A percentile compares a stretch with the other conserved stretches of the same genome.
These are phyloP conservation scores for Equus przewalskii DNA, from an alignment of 2,113 vertebrate species.

Conservation along the genomic window DNA sequence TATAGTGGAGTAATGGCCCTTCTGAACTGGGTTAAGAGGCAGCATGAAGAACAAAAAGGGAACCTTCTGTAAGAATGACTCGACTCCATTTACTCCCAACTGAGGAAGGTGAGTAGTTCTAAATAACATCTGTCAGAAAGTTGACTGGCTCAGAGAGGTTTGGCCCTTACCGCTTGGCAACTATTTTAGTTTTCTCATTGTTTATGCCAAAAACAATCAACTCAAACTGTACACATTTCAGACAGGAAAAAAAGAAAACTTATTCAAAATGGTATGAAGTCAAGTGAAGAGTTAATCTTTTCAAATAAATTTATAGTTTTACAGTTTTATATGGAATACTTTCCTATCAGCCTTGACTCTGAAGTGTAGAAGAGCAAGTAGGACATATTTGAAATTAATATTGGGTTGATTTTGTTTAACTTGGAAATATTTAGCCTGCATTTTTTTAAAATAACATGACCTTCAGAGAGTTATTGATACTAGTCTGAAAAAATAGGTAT, in stretches of 20 bases:
- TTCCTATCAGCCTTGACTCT: neutral
- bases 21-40: conserved; percentile 43
- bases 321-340: neutral
- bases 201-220: conserved; percentile 58
- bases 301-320: neutral
- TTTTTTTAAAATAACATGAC: neutral
- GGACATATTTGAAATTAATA: conserved; percentile 16
- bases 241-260: neutral
- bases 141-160: neutral
- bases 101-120: conserved; percentile 7
- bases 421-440: conserved; percentile 29
- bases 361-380: neutral
- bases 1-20: neutral
- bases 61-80: conserved; percentile 48
- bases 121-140: conserved; percentile 52
- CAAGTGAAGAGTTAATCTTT: conserved; percentile 27
- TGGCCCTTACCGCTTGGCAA: conserved; percentile 22
- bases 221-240: conserved; percentile 11
- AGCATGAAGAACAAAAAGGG: conserved; percentile 42
- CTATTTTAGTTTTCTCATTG: conserved; percentile 23
- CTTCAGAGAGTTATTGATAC: neutral
- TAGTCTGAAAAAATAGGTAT: neutral
- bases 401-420: neutral
- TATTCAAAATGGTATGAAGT: conserved; percentile 28
- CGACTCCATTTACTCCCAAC: conserved; percentile 55